Percentiles rank a stretch among this genome's conserved stretches.
These are phyloP conservation scores for Macrotus californicus DNA, from an alignment of 2,113 vertebrate species.

Conservation along the genomic window DNA sequence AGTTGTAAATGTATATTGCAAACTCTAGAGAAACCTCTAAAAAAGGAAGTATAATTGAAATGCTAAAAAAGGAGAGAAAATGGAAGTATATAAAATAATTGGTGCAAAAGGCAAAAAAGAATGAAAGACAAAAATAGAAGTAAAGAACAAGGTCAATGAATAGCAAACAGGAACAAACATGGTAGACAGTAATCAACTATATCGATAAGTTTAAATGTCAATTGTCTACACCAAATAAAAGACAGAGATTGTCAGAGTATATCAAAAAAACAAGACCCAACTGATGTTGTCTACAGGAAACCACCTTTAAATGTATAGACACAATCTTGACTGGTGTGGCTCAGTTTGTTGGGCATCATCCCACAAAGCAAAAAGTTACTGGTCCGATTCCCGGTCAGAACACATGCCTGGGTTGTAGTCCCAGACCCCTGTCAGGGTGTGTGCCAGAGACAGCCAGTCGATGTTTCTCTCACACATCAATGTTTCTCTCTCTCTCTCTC, in stretches of 20 bases:
- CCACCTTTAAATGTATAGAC: neutral
- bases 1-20: neutral
- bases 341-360: no score
- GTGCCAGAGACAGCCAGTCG: no score
- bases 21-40: neutral
- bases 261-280: neutral
- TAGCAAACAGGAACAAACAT: neutral
- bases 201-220: neutral
- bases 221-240: neutral
- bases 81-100: neutral
- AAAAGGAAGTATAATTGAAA: neutral
- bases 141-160: neutral
- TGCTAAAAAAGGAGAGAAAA: neutral
- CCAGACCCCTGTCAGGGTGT: no score
- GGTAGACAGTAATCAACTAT: neutral
- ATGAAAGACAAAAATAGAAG: neutral
- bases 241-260: neutral
- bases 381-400: no score
- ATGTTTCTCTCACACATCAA: no score
- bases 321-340: neutral
- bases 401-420: no score
- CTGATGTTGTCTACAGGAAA: neutral
- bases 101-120: neutral
- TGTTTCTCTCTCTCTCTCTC: no score
- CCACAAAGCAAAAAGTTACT: no score